These are phyloP conservation scores for Nomada hirtipes DNA, from an alignment of 2,888 invertebrate genomes.

Conservation along the genomic window DNA sequence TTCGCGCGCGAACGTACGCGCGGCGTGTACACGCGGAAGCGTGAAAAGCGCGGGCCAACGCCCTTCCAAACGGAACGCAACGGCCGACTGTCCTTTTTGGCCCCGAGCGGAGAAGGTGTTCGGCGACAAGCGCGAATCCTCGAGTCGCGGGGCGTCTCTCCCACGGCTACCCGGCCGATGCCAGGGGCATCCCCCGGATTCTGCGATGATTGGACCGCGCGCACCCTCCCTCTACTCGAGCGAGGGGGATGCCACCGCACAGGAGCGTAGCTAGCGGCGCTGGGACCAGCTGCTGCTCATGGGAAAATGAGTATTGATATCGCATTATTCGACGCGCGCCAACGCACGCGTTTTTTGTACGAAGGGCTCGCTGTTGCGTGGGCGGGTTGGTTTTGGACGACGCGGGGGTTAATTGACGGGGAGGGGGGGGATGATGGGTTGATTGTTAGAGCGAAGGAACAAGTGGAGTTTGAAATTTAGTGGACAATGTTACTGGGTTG, in stretches of 20 bases:
- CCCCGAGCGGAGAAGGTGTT: conserved; percentile 75
- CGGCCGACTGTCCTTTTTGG: conserved; percentile 79
- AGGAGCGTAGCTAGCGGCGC: conserved; percentile 69
- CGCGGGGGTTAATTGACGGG: conserved; percentile 7
- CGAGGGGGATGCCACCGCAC: conserved; percentile 76
- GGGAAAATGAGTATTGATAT: conserved; percentile 54
- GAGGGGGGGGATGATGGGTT: conserved; percentile 10
- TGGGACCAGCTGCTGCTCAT: conserved; percentile 6
- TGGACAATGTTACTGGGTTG: neutral
- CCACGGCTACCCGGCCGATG: conserved; percentile 85
- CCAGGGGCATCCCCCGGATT: conserved; percentile 85
- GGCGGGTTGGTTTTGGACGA: too few relatives aligned
- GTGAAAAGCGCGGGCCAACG: conserved; percentile 76
- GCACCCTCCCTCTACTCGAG: conserved; percentile 76
- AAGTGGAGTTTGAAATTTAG: conserved; percentile 11
- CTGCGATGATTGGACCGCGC: conserved; percentile 84
- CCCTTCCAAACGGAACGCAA: conserved; percentile 76
- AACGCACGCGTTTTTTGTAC: conserved; percentile 42
- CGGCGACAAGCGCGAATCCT: conserved; percentile 71
- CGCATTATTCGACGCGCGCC: conserved; percentile 49
- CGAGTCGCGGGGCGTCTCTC: conserved; percentile 73
- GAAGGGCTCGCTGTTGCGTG: neutral
- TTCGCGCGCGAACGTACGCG: conserved; percentile 22
- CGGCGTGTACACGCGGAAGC: neutral
- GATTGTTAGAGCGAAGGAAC: conserved; percentile 14